Evolutionary conservation across 2,888 invertebrate genomes (phyloP), one percentile per base, ranked within the genome.

Genomic region (Polydrusus pterygomalis): DNA sequence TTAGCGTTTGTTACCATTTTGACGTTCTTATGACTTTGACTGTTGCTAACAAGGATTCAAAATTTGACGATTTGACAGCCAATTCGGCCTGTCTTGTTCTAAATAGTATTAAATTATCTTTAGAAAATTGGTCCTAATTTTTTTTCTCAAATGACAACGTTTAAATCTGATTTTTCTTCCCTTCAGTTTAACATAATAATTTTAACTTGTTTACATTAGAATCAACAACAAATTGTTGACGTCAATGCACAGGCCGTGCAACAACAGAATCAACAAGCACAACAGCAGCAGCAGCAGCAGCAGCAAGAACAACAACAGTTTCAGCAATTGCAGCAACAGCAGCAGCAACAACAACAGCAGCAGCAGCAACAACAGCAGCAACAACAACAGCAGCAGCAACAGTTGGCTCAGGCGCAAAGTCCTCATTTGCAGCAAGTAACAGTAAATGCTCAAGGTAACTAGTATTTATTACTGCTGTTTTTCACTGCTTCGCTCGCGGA

Each of bases 231-330:
- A 77, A 86, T 87, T 80, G 86, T 83, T 10, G 87, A 87, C 74
- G 85, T 85, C 0, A 85, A 86, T 75, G 85, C 84, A 13, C 86
- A 85, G 76, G 83, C 84, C 34, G 84, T 83, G 38, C 91, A 90
- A 76, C 91, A 91, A 74, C 88, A 89, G 79, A 87, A 89, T 5
- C 88, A 87, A 73, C 88, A 89, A 78, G 87, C 88, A 1, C 88
- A 87, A 11, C 89, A 89, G 78, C 90, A 90, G 80, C 85, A 89
- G 78, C 91, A 92, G 79, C 92, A 91, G 72, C 91, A 90, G 79
- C 91, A 90, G 77, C 91, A 91, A 69, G 90, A 88, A 84, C 87
- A 80, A 64, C 83, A 83, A 63, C 78, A 75, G 38, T 79, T 80
- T 43, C 80, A 82, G 77, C 86, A 87, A 80, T 87, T 87, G 47